A percentile compares a stretch with the other conserved stretches of the same genome.
These are phyloP conservation scores for Litoditis marina DNA, from an alignment of 2,888 invertebrate genomes.

Conservation along the genomic window DNA sequence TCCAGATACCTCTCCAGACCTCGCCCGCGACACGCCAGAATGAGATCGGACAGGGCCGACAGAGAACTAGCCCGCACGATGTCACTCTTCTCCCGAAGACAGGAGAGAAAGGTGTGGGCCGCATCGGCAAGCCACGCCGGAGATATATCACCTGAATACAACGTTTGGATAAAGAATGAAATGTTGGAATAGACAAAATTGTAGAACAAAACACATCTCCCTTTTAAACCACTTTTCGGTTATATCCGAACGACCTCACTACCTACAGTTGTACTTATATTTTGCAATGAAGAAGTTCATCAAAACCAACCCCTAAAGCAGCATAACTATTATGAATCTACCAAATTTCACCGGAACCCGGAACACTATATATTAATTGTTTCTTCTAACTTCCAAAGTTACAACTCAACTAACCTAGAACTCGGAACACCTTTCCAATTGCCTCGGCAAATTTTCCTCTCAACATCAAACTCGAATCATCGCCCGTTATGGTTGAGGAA, in stretches of 20 bases:
- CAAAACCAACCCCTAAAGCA: no score
- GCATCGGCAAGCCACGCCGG: slow-evolving; percentile 34
- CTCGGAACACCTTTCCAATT: slow-evolving; percentile 39
- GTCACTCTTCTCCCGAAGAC: slow-evolving; percentile 20
- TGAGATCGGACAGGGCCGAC: slow-evolving; percentile 38
- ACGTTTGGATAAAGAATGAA: not conserved
- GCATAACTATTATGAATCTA: no score
- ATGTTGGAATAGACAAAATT: no score
- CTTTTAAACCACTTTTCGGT: no score
- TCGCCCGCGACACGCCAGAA: slow-evolving; percentile 39
- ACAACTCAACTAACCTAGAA: slow-evolving; percentile 11
- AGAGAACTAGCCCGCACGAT: slow-evolving; percentile 44
- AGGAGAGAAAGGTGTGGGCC: slow-evolving; percentile 20
- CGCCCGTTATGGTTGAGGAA: no score
- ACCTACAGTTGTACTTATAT: no score
- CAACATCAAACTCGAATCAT: slow-evolving; percentile 20
- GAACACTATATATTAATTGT: no score
- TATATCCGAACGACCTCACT: no score
- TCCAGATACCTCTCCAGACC: slow-evolving; percentile 35
- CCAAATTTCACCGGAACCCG: no score
- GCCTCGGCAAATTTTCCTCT: slow-evolving; percentile 43
- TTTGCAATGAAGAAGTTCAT: no score
- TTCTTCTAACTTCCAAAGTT: no score
- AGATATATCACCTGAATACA: slow-evolving; percentile 34
- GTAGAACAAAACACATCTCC: no score